phyloP scores from a whole-genome alignment of 2,113 vertebrate genomes.

The Cynopterus brachyotis region DNA sequence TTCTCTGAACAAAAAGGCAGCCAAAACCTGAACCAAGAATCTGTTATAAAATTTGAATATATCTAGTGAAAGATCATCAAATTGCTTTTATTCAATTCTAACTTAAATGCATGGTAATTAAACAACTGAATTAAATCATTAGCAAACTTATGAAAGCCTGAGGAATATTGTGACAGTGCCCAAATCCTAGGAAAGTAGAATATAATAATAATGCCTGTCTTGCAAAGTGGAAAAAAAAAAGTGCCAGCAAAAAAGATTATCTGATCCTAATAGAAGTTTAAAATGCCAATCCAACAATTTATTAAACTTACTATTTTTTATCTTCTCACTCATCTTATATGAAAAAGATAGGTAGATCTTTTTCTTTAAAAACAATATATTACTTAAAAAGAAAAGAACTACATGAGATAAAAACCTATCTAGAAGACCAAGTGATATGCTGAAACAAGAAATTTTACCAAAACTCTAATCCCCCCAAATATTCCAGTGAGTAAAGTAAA shows the following conservation, averaged over 20 bases:
- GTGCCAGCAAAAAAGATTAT: not conserved
- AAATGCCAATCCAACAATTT: not conserved
- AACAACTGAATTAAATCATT: slow-evolving; percentile 45
- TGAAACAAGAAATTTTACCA: slow-evolving; percentile 36
- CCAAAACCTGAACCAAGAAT: slow-evolving; percentile 22
- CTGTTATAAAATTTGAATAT: slow-evolving; percentile 4
- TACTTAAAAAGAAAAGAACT: not conserved
- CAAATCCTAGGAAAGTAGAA: slow-evolving; percentile 8
- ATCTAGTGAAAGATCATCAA: slow-evolving; percentile 17
- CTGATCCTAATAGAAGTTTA: not conserved
- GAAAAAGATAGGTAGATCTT: not conserved
- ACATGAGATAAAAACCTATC: not conserved
- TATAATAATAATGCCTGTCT: not conserved
- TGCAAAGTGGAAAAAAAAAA: slow-evolving; percentile 5
- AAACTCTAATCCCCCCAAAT: not conserved
- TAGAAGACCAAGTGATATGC: not conserved
- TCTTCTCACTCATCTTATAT: not conserved
- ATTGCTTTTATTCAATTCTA: slow-evolving; percentile 29
- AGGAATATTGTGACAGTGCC: not conserved
- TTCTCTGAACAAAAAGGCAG: slow-evolving; percentile 25
- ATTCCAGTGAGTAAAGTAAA: not conserved
- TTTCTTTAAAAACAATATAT: slow-evolving; percentile 40
- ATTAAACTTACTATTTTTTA: slow-evolving; percentile 37
- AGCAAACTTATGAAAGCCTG: slow-evolving; percentile 47
- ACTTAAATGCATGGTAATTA: slow-evolving; percentile 28